Evolutionary conservation across 2,888 invertebrate genomes (phyloP).

Genomic region (Hypomecis atomaria): DNA sequence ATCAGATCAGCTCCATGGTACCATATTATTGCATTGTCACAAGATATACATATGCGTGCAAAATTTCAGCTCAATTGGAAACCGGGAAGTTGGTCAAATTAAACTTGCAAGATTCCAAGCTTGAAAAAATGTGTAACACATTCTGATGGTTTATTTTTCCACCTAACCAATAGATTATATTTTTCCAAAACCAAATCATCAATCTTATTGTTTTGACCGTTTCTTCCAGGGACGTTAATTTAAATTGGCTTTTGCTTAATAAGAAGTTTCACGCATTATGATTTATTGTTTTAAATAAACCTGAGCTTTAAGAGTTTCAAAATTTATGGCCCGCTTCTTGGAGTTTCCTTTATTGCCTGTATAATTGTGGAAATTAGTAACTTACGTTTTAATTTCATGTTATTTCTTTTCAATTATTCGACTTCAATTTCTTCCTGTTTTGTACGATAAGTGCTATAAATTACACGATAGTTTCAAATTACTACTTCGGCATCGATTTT

Average conservation of each 20-base stretch:
- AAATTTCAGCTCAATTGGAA: no score
- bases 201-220: slow-evolving; percentile 65
- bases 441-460: no score
- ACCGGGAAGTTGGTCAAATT: no score
- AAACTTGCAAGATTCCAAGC: no score
- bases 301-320: slow-evolving; percentile 33
- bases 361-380: slow-evolving; percentile 20
- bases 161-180: slow-evolving; percentile 41
- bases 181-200: slow-evolving; percentile 63
- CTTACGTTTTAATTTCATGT: slow-evolving; percentile 5
- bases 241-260: slow-evolving; percentile 71
- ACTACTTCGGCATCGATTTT: no score
- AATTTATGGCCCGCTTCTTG: slow-evolving; percentile 33
- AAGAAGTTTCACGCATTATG: slow-evolving; percentile 66
- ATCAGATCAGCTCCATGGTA: no score
- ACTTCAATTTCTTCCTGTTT: background rate
- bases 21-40: no score
- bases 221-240: slow-evolving; percentile 68
- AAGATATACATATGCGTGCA: no score
- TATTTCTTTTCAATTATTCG: background rate
- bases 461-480: no score
- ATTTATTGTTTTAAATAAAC: slow-evolving; percentile 63
- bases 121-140: no score
- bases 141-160: slow-evolving; percentile 3
- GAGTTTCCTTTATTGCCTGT: slow-evolving; percentile 28